These are phyloP conservation scores for Heterodera filipjevi DNA, from an alignment of 2,888 invertebrate genomes.

Conservation along the genomic window DNA sequence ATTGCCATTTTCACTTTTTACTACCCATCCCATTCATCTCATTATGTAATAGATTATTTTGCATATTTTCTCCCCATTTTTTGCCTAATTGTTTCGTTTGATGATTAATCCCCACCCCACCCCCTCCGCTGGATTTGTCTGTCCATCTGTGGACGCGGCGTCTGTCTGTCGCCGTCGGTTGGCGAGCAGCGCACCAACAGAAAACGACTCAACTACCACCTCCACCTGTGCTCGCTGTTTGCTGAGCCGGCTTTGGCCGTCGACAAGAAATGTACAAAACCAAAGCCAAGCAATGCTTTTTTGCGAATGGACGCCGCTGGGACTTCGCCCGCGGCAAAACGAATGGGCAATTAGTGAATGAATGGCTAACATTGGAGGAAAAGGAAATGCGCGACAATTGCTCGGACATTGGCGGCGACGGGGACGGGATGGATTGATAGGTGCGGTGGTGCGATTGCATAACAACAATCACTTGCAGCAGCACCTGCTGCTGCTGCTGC, in stretches of 20 bases:
- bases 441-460: background rate
- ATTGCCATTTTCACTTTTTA: background rate
- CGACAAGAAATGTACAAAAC: background rate
- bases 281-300: background rate
- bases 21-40: background rate
- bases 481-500: no score
- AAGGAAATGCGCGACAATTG: background rate
- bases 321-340: background rate
- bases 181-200: background rate
- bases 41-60: background rate
- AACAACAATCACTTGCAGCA: background rate
- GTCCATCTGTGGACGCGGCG: background rate
- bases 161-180: background rate
- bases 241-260: constrained; percentile 1
- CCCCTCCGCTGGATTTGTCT: no score
- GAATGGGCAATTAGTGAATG: constrained; percentile 5
- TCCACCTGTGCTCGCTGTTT: background rate
- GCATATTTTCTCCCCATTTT: background rate
- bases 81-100: no score
- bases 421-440: background rate
- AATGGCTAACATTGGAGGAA: background rate
- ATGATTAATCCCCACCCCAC: no score
- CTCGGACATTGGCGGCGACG: background rate
- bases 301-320: background rate
- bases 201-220: background rate